A percentile compares a stretch with the other conserved stretches of the same genome.
Conservation (phyloP, 2,888 invertebrate genomes). For the Tachina fera region DNA sequence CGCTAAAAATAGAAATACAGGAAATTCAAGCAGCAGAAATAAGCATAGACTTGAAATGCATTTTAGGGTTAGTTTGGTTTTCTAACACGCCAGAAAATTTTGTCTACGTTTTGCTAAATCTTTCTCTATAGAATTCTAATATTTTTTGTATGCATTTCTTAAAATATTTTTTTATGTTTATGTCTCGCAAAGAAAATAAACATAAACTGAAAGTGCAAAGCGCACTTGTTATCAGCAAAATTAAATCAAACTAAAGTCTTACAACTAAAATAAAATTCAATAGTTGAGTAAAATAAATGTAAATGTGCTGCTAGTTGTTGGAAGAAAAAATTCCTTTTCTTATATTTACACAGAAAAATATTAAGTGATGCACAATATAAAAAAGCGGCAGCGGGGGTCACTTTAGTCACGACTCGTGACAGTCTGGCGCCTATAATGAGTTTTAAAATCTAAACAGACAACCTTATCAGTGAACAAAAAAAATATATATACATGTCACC, state of each 20-base stretch:
- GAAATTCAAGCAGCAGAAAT: no score
- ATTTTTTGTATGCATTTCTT: no score
- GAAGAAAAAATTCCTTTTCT: background rate
- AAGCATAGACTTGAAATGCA: no score
- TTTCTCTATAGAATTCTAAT: no score
- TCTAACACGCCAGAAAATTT: no score
- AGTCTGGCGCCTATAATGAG: constrained; percentile 6
- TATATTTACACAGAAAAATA: background rate
- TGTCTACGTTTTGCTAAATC: no score
- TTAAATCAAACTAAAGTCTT: background rate
- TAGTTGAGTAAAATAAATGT: background rate
- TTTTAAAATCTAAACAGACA: background rate
- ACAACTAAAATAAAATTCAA: background rate
- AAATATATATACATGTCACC: background rate
- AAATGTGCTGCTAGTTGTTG: background rate
- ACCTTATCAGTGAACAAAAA: background rate
- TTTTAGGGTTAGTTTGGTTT: no score
- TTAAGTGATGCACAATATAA: background rate
- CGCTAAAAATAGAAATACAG: no score
- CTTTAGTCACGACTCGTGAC: background rate
- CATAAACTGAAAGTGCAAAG: background rate
- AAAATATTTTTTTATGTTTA: no score
- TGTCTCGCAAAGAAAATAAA: no score
- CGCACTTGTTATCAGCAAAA: constrained; percentile 3
- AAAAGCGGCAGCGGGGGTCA: background rate